Conservation (phyloP, 2,113 vertebrate genomes). For the Opisthocomus hoazin region DNA sequence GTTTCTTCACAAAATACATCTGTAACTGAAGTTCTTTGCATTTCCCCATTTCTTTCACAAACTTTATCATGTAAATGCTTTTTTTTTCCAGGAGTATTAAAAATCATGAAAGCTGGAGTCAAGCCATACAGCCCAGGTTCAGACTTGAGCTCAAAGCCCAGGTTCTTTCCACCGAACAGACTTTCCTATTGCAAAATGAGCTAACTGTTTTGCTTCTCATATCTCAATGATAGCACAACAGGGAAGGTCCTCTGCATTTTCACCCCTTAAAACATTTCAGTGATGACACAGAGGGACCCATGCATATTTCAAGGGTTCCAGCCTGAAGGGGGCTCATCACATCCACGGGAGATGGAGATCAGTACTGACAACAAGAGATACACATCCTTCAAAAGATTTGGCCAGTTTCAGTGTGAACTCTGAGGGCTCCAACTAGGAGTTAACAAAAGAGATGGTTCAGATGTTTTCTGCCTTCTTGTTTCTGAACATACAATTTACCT, state of each 20-base stretch:
- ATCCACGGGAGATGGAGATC: background rate
- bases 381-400: background rate
- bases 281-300: background rate
- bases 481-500: background rate
- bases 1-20: background rate
- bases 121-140: background rate
- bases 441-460: background rate
- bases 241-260: background rate
- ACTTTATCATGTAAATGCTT: background rate
- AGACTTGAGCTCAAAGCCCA: background rate
- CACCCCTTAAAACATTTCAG: background rate
- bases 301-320: background rate
- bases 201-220: background rate
- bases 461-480: background rate
- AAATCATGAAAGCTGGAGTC: background rate
- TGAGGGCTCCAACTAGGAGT: background rate
- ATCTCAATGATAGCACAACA: background rate
- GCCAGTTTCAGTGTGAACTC: accelerated
- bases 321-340: background rate
- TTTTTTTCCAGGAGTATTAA: background rate
- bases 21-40: background rate
- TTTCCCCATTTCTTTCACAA: background rate
- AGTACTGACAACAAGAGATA: background rate
- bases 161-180: background rate
- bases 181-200: background rate